A percentile compares a stretch with the other conserved stretches of the same genome.
These are phyloP conservation scores for Eupithecia tripunctaria DNA, from an alignment of 2,888 invertebrate species.

Conservation along the genomic window DNA sequence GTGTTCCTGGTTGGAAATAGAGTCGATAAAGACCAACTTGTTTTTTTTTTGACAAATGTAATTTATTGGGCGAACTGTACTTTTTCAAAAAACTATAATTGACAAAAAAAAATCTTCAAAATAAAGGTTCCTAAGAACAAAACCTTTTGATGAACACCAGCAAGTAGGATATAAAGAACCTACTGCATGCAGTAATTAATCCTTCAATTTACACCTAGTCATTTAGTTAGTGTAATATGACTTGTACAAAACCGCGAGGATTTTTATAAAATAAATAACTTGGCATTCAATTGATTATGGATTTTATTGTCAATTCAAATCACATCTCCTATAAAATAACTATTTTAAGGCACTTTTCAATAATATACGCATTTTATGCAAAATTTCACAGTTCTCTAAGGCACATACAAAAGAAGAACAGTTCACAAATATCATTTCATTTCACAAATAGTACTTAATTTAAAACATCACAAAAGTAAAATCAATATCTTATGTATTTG, in stretches of 20 bases:
- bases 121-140: too few relatives aligned
- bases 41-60: too few relatives aligned
- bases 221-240: neutral
- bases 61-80: too few relatives aligned
- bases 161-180: neutral
- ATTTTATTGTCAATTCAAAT: slow-evolving; percentile 1
- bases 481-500: neutral
- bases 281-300: neutral
- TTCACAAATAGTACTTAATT: neutral
- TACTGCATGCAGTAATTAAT: neutral
- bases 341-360: slow-evolving; percentile 1
- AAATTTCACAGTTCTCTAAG: neutral
- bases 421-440: neutral
- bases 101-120: too few relatives aligned
- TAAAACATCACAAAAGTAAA: neutral
- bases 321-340: neutral
- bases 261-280: neutral
- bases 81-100: too few relatives aligned
- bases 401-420: neutral
- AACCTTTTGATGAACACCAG: too few relatives aligned
- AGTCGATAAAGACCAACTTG: too few relatives aligned
- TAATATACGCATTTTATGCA: slow-evolving; percentile 6
- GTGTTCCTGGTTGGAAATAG: too few relatives aligned
- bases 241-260: neutral
- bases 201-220: neutral